Base-by-base conservation (phyloP, 1,140 invertebrate species). In the Stegodyphus mimosarum region DNA sequence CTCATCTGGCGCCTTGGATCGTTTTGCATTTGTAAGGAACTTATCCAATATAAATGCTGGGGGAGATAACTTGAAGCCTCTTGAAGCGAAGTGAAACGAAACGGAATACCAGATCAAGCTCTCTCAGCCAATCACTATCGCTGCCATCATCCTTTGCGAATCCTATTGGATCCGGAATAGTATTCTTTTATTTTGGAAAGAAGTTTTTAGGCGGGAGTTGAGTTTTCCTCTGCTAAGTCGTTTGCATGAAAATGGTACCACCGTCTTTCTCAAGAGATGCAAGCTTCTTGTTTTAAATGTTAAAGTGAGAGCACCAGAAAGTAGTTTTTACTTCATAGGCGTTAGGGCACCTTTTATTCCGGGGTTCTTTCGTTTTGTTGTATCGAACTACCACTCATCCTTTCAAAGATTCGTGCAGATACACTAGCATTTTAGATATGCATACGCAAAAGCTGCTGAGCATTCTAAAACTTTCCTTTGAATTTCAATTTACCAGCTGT, bases 21-120 rank as follows among this genome's bases (percentile, higher is more conserved):
- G 49, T 78, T 80, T 80, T 80, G 77, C 77, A 80, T 80, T 71
- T 80, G 67, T 71, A 80, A 80, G 11, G 48, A 71, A 71, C 77
- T 80, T 80, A 80, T 80, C 67, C 67, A 80, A 80, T 80, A 80
- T 78, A 78, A 78, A 78, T 66, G 76, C 50, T 60, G 60, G 60
- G 13, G 63, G 51, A 80, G 67, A 71, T 71, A 71, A 60, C 64
- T 51, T 10, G 10, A 15, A 9, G 33, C 49, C 50, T 53, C 50
- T 7, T 51, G 4, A 33, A 33, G 33, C 33, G 33, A 33, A 33
- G 33, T 33, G 33, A 33, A 33, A n/a, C 51, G 51, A 52, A 71
- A 33, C 50, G 13, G 77, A 80, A 80, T 80, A 60, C 77, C 33
- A 80, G 67, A 80, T 80, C 77, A 80, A 64, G 77, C 64, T 80